Evolutionary conservation across 92 coral and sea anemone genomes (phyloP).

Genomic region (Paragorgia papillata): DNA sequence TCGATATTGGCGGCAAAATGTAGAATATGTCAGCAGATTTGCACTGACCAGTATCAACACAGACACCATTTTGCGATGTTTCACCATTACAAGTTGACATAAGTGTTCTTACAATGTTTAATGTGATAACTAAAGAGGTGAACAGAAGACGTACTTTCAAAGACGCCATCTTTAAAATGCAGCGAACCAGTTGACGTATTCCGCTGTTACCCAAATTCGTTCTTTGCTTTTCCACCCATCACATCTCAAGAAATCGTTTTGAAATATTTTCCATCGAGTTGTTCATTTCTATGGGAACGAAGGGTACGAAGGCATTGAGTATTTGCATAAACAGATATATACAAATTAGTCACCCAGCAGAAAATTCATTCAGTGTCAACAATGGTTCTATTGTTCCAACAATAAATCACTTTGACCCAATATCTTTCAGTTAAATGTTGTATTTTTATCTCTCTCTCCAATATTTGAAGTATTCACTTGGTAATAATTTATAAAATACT

Average conservation of each 20-base stretch:
- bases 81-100: neutral
- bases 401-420: too few species aligned
- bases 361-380: too few species aligned
- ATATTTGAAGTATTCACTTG: too few species aligned
- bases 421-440: too few species aligned
- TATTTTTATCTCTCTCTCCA: too few species aligned
- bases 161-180: too few species aligned
- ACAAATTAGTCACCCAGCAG: too few species aligned
- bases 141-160: too few species aligned
- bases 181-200: neutral
- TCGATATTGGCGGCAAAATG: neutral
- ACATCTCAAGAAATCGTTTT: neutral
- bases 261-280: constrained; percentile 1
- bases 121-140: neutral
- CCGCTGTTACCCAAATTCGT: neutral
- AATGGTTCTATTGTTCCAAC: too few species aligned
- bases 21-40: neutral
- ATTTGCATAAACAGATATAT: too few species aligned
- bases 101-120: neutral
- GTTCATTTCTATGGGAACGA: constrained; percentile 32
- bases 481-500: too few species aligned
- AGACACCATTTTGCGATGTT: neutral
- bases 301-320: neutral
- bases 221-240: neutral
- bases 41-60: neutral